These are phyloP conservation scores for Marmota flaviventris DNA, from an alignment of 2,113 vertebrate species.

Conservation along the genomic window DNA sequence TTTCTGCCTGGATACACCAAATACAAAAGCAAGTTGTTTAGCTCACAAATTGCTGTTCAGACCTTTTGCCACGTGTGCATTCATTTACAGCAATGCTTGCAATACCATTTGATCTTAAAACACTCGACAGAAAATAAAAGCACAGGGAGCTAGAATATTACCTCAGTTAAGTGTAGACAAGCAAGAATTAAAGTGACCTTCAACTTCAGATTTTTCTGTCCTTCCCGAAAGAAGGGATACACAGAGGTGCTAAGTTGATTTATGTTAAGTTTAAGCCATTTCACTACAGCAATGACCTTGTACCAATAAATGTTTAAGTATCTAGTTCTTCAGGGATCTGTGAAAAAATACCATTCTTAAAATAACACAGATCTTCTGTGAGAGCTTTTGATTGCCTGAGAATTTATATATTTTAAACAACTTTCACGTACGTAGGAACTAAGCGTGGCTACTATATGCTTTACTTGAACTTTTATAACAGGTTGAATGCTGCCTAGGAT, in stretches of 20 bases:
- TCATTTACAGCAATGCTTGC: conserved; percentile 24
- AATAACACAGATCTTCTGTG: conserved; percentile 54
- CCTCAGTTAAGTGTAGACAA: conserved; percentile 19
- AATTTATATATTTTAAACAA: conserved; percentile 65
- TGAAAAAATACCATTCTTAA: conserved; percentile 66
- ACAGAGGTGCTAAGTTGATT: conserved; percentile 71
- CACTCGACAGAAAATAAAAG: conserved; percentile 43
- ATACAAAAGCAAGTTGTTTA: conserved; percentile 44
- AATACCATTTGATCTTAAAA: conserved; percentile 64
- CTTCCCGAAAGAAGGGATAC: conserved; percentile 51
- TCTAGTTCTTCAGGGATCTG: conserved; percentile 69
- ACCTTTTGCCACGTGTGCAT: background rate
- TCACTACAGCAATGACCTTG: conserved; percentile 70
- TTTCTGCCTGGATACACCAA: background rate
- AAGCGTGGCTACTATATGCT: background rate
- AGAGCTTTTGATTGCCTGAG: conserved; percentile 38
- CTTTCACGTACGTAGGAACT: background rate
- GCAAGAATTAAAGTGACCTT: conserved; percentile 72
- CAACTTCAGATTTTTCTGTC: conserved; percentile 45
- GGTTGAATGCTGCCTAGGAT: background rate
- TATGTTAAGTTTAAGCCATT: conserved; percentile 73
- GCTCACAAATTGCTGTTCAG: conserved; percentile 38
- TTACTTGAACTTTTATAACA: background rate
- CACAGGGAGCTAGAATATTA: background rate
- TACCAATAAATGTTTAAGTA: conserved; percentile 71